Evolutionary conservation across 2,888 invertebrate genomes (phyloP), one percentile per base, ranked within the genome.

Genomic region (Dynastes maya): DNA sequence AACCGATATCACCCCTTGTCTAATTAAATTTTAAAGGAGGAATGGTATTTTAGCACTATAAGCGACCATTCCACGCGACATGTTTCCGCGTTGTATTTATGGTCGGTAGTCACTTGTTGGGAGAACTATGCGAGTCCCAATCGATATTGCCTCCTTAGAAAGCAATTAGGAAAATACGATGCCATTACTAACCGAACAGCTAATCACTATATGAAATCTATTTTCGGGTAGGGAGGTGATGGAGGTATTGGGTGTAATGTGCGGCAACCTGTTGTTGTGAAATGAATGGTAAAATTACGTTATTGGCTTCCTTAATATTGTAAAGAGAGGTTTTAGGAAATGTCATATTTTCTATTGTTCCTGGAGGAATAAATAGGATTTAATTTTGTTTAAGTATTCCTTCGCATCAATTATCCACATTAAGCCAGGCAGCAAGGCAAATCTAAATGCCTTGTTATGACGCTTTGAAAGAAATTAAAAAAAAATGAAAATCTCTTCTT

Each of bases 11-110:
- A 40, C 16, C 22, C 45, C 9, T 49, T 22, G 4, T 1, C 49
- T 51, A 51, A 68, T 68, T 68, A 29, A 68, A 68, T 29, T 68
- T 68, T 29, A 53, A 68, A 68, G 51, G 67, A 22, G 49, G 51
- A 27, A 68, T 63, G 29, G 0, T 63, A 68, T 49, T n/a, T 11
- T 49, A 22, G 22, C 16, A 45, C 16, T 49, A 6, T 68, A 49
- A 45, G 51, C 5, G 11, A 6, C 29, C 27, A 51, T 22, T 27
- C 16, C 61, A 4, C 27, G 1, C 27, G 27, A 58, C 55, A 58
- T 58, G 13, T 29, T 63, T 63, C 32, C 32, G 29, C 29, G 29
- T 58, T n/a, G 13, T 63, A 63, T 63, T 29, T 63, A 63, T 32
- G 0, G 27, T 32, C 63, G 63, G 29, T 13, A 13, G 63, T 29